Percentiles rank a stretch among this genome's conserved stretches.
Conservation (phyloP, 1,140 invertebrate genomes). For the Stegodyphus mimosarum region DNA sequence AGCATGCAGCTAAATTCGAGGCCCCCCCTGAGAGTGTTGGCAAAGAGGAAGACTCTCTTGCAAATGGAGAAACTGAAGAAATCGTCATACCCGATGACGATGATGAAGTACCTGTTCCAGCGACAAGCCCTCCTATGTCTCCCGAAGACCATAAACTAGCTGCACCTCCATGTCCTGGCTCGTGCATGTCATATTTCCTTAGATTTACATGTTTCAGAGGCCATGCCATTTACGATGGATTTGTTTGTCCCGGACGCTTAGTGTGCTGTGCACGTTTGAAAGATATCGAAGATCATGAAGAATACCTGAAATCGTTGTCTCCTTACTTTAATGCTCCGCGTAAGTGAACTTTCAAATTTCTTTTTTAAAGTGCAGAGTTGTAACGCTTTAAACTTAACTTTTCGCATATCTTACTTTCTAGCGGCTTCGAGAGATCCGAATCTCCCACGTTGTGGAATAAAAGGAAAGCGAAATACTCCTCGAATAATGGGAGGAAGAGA, state of each 20-base stretch:
- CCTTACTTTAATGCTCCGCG: slow-evolving; percentile 46
- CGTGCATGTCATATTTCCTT: slow-evolving; percentile 86
- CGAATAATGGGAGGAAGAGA: slow-evolving; percentile 73
- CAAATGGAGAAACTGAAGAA: not conserved
- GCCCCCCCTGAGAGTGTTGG: not conserved
- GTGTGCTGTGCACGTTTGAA: slow-evolving; percentile 63
- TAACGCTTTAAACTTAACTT: no score
- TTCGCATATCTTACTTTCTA: no score
- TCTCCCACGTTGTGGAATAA: slow-evolving; percentile 62
- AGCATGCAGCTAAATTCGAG: not conserved
- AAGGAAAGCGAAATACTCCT: slow-evolving; percentile 57
- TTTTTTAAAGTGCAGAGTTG: not conserved
- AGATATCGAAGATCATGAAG: slow-evolving; percentile 62
- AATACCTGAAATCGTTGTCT: slow-evolving; percentile 35
- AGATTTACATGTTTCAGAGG: slow-evolving; percentile 91
- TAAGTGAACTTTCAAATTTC: slow-evolving; percentile 6
- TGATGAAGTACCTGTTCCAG: slow-evolving; percentile 7
- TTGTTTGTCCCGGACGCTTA: slow-evolving; percentile 61
- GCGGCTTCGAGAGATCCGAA: not conserved
- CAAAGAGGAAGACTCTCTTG: no score
- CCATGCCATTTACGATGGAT: slow-evolving; percentile 59
- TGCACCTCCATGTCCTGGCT: slow-evolving; percentile 84
- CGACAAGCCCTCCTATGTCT: not conserved
- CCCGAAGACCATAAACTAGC: not conserved
- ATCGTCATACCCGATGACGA: slow-evolving; percentile 47